Percentiles rank a stretch among this genome's conserved stretches.
Conservation (phyloP, 2,888 invertebrate species). For the Yponomeuta cagnagella region DNA sequence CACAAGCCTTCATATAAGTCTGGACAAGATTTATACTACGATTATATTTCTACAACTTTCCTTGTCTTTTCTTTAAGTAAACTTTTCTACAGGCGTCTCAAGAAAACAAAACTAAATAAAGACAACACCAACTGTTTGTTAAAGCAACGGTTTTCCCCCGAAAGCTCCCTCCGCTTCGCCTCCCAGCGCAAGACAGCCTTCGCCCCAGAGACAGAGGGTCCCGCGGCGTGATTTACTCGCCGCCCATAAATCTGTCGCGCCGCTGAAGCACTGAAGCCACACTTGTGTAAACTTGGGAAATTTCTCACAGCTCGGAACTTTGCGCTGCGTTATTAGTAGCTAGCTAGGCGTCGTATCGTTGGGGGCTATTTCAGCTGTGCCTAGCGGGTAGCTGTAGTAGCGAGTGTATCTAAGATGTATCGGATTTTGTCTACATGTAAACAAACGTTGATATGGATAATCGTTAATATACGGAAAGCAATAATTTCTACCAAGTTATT, state of each 20-base stretch:
- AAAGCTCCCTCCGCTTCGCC: not conserved
- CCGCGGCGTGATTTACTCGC: conserved; percentile 19
- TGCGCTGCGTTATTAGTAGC: not conserved
- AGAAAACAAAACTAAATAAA: not conserved
- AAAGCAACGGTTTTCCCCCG: not conserved
- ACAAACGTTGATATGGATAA: no score
- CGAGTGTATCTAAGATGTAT: no score
- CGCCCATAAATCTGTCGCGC: conserved; percentile 18
- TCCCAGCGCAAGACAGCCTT: not conserved
- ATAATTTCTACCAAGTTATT: no score
- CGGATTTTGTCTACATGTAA: no score
- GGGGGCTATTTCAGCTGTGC: not conserved
- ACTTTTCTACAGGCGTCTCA: no score
- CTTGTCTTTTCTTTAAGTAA: no score
- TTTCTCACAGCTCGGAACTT: not conserved
- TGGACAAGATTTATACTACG: no score
- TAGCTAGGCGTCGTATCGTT: not conserved
- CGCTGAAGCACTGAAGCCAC: not conserved
- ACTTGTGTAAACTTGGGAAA: not conserved
- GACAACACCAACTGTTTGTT: not conserved
- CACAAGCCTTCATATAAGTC: no score
- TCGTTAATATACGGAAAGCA: no score
- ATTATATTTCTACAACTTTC: no score
- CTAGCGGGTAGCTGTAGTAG: no score
- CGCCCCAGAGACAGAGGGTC: conserved; percentile 7